Conservation (phyloP, 2,888 invertebrate species). For the Helicoverpa assulta region DNA sequence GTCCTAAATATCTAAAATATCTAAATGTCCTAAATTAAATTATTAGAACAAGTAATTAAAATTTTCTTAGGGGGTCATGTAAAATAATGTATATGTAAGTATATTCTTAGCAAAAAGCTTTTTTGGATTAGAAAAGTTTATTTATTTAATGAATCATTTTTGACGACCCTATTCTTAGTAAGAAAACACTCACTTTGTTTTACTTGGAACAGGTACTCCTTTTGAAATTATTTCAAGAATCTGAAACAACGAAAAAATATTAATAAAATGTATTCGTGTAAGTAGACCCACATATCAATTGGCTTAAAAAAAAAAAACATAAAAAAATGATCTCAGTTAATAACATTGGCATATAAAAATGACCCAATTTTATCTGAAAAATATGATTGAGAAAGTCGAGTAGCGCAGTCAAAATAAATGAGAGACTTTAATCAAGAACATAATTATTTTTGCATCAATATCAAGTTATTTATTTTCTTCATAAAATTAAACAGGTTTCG, state of each 20-base stretch:
- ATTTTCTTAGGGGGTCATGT: too few relatives aligned
- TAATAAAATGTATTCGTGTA: neutral
- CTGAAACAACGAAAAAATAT: constrained; percentile 33
- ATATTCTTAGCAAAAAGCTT: too few relatives aligned
- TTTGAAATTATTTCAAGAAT: constrained; percentile 16
- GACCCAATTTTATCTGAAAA: neutral
- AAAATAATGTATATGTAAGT: too few relatives aligned
- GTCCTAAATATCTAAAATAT: too few relatives aligned
- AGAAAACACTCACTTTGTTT: constrained; percentile 31
- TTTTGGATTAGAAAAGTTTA: too few relatives aligned
- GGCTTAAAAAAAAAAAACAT: neutral
- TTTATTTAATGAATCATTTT: too few relatives aligned
- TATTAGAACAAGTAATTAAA: too few relatives aligned
- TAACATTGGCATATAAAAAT: neutral
- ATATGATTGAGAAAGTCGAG: constrained; percentile 5
- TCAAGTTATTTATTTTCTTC: neutral
- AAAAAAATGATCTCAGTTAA: neutral
- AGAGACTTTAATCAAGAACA: neutral
- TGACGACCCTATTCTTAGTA: too few relatives aligned
- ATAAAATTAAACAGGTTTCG: neutral
- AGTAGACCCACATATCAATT: neutral
- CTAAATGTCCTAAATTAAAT: too few relatives aligned
- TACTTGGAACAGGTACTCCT: constrained; percentile 15
- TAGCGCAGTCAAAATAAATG: constrained; percentile 2
- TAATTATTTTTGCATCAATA: neutral